Conservation (phyloP, 1,140 invertebrate species). For the Lutraria rhynchaena region DNA sequence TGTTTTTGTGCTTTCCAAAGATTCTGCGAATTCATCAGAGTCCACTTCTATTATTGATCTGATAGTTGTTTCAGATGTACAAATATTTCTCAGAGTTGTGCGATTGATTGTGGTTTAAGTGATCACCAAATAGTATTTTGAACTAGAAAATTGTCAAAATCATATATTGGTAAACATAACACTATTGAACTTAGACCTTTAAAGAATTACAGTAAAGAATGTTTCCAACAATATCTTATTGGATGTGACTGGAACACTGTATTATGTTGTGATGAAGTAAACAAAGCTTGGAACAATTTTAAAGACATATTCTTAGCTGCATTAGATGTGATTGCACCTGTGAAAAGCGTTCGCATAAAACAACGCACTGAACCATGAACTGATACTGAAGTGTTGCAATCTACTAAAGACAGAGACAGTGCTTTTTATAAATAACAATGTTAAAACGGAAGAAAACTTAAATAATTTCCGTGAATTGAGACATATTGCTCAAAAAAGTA, state of each 20-base stretch:
- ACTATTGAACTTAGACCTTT: slow-evolving; percentile 14
- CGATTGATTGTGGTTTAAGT: too few relatives aligned
- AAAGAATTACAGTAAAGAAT: slow-evolving; percentile 10
- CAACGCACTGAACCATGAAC: too few relatives aligned
- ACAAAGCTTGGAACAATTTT: not conserved
- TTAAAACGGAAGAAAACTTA: not conserved
- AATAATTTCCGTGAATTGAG: not conserved
- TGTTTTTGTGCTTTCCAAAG: too few relatives aligned
- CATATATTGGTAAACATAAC: slow-evolving; percentile 18
- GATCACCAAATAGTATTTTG: not conserved
- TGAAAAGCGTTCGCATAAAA: too few relatives aligned
- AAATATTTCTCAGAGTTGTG: slow-evolving; percentile 25
- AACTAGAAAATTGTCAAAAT: not conserved
- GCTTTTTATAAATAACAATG: not conserved
- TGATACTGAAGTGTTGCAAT: too few relatives aligned
- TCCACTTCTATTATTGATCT: not conserved
- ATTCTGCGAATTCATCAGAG: not conserved
- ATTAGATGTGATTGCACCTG: too few relatives aligned
- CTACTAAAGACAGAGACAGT: not conserved
- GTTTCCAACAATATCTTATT: not conserved
- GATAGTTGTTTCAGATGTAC: not conserved
- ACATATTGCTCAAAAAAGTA: not conserved
- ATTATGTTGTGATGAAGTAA: not conserved
- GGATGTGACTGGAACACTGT: not conserved
- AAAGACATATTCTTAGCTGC: too few relatives aligned